Evolutionary conservation across 2,113 vertebrate species (phyloP).

Genomic region (Forbesichthys agassizii): DNA sequence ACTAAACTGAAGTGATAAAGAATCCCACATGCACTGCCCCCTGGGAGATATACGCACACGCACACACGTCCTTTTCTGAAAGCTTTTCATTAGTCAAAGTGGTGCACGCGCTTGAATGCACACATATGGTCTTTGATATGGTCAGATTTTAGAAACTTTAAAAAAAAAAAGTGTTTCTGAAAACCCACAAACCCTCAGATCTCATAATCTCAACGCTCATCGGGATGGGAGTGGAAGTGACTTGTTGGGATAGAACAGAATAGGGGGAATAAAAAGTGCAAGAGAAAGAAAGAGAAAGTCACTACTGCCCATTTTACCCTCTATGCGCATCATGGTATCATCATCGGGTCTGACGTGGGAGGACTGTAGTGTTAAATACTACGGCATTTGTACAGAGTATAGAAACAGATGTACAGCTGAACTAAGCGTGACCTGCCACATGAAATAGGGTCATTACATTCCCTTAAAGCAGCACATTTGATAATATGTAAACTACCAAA

Average conservation of each 20-base stretch:
- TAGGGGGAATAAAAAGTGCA: background rate
- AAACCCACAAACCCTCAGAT: constrained; percentile 61
- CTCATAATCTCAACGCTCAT: constrained; percentile 74
- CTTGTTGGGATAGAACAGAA: constrained; percentile 7
- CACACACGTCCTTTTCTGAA: constrained; percentile 3
- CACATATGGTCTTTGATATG: background rate
- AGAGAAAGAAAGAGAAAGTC: constrained; percentile 46
- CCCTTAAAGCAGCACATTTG: constrained; percentile 9
- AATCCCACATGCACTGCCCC: constrained; percentile 57
- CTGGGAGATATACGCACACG: constrained; percentile 37
- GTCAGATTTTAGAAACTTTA: background rate
- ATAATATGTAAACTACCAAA: constrained; percentile 4
- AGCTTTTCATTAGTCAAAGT: constrained; percentile 35
- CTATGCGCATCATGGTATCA: constrained; percentile 67
- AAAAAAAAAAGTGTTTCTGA: background rate
- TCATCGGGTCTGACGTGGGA: constrained; percentile 48
- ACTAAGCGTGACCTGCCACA: no score
- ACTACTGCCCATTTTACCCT: constrained; percentile 47
- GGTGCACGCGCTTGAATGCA: background rate
- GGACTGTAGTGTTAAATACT: background rate
- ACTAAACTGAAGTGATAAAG: constrained; percentile 23
- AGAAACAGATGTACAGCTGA: no score
- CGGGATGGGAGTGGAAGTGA: constrained; percentile 48
- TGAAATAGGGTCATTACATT: background rate
- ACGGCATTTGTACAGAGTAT: background rate